Evolutionary conservation across 1,140 invertebrate genomes (phyloP).

Genomic region (Bombus ignitus): DNA sequence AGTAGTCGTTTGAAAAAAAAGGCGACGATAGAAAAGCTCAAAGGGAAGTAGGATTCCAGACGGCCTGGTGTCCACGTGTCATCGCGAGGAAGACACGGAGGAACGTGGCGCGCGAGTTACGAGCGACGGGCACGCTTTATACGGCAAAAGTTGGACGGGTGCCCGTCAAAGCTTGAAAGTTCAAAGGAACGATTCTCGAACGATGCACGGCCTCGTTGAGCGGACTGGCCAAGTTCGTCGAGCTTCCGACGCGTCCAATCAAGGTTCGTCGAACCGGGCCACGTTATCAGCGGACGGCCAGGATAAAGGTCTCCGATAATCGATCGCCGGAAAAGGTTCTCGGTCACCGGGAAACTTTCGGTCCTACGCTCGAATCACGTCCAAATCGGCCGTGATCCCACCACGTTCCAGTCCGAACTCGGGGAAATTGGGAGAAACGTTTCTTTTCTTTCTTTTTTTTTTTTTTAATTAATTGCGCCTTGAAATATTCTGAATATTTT

Average conservation of each 20-base stretch:
- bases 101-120: constrained; percentile 3
- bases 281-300: constrained; percentile 21
- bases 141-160: constrained; percentile 42
- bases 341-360: constrained; percentile 42
- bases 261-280: constrained; percentile 41
- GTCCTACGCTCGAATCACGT: not conserved
- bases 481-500: not conserved
- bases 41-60: not conserved
- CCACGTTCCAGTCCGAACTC: not conserved
- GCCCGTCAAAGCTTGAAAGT: constrained; percentile 44
- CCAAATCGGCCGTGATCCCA: not conserved
- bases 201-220: constrained; percentile 1
- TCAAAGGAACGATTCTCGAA: constrained; percentile 47
- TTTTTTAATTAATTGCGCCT: not conserved
- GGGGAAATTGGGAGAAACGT: not conserved
- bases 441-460: no score
- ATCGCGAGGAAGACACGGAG: not conserved
- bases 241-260: constrained; percentile 43
- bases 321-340: constrained; percentile 56
- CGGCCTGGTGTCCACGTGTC: not conserved
- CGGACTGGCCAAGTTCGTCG: constrained; percentile 48
- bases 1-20: not conserved
- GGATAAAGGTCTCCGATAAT: constrained; percentile 55
- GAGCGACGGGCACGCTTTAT: constrained; percentile 4
- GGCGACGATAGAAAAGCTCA: not conserved